Percentiles rank a stretch among this genome's conserved stretches.
Conservation (phyloP, 1,140 invertebrate genomes). For the Halyomorpha halys region DNA sequence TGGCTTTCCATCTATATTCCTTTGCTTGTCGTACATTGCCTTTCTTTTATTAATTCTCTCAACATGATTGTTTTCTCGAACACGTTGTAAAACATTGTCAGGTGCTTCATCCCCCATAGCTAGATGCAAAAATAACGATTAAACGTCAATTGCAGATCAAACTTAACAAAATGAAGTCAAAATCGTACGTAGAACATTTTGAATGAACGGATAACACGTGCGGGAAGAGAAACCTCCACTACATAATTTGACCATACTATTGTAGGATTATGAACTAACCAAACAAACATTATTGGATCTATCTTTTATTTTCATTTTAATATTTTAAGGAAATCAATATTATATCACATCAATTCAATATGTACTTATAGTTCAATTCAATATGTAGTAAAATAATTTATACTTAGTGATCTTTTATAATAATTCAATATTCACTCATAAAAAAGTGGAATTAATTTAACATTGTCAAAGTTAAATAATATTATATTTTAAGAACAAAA, state of each 20-base stretch:
- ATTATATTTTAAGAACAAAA: too few species aligned
- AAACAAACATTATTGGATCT: too few species aligned
- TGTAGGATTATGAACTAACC: too few species aligned
- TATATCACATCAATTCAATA: too few species aligned
- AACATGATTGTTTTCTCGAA: constrained; percentile 8
- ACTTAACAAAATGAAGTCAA: background rate
- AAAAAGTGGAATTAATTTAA: too few species aligned
- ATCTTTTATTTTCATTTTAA: too few species aligned
- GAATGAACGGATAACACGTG: constrained; percentile 2
- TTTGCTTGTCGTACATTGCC: constrained; percentile 8
- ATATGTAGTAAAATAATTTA: too few species aligned
- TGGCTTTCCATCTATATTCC: background rate
- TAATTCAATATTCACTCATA: too few species aligned
- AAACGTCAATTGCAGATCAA: background rate
- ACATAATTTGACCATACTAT: background rate
- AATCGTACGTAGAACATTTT: background rate
- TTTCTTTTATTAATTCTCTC: constrained; percentile 2
- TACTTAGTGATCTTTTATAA: too few species aligned
- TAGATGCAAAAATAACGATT: background rate
- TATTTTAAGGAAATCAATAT: too few species aligned
- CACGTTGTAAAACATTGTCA: background rate
- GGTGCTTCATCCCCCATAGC: background rate
- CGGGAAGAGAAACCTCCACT: background rate
- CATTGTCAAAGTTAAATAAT: too few species aligned
- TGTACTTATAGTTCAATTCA: too few species aligned